Evolutionary conservation across 2,797 vertebrate species (phyloP).

Genomic region (Dipus sagitta): DNA sequence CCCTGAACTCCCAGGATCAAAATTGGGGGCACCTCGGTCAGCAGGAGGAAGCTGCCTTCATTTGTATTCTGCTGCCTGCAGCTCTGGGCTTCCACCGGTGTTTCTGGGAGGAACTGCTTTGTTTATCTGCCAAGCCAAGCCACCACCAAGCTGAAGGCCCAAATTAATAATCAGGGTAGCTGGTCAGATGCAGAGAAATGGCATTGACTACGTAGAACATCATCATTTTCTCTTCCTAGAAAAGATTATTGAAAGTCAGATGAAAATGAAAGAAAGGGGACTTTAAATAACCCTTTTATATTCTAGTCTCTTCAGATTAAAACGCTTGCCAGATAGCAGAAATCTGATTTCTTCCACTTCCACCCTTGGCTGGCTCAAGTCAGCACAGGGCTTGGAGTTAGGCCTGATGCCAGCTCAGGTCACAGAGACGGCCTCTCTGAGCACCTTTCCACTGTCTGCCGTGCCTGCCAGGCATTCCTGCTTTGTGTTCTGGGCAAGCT

Average conservation of each 20-base stretch:
- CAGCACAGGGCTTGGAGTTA: constrained; percentile 83
- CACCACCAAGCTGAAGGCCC: constrained; percentile 60
- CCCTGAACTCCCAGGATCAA: neutral
- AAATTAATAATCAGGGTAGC: constrained; percentile 74
- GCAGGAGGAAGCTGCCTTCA: constrained; percentile 65
- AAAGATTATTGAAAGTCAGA: constrained; percentile 78
- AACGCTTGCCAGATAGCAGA: neutral
- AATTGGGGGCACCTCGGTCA: constrained; percentile 24
- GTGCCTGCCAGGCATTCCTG: constrained; percentile 57
- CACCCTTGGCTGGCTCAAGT: constrained; percentile 71
- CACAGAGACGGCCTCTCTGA: constrained; percentile 70
- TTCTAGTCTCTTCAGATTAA: constrained; percentile 70
- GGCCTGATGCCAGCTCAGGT: constrained; percentile 68
- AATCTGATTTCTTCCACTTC: constrained; percentile 73
- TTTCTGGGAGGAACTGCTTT: constrained; percentile 66
- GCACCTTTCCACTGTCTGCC: constrained; percentile 70
- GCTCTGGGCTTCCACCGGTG: neutral
- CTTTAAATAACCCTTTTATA: constrained; percentile 67
- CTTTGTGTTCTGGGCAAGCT: constrained; percentile 42
- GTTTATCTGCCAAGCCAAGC: constrained; percentile 55
- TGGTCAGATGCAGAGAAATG: constrained; percentile 73
- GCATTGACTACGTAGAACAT: neutral
- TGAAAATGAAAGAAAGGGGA: constrained; percentile 66
- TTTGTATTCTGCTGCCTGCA: constrained; percentile 65
- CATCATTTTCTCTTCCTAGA: constrained; percentile 57